A percentile compares a stretch with the other conserved stretches of the same genome.
These are phyloP conservation scores for Bombus soroeensis DNA, from an alignment of 1,140 invertebrate genomes.

Conservation along the genomic window DNA sequence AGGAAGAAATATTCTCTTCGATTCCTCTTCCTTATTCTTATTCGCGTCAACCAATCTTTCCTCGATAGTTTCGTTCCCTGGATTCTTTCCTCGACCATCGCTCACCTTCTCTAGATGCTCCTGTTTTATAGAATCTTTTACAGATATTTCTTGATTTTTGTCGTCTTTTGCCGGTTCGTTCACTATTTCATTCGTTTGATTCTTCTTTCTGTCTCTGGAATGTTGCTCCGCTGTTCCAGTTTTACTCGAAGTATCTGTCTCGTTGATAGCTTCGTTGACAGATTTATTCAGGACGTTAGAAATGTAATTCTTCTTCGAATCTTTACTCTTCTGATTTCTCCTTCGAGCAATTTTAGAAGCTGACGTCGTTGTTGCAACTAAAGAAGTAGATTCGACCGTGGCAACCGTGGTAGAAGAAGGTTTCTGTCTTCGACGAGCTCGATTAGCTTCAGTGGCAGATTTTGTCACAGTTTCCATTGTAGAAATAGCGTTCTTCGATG, in stretches of 20 bases:
- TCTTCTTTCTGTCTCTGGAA: conserved; percentile 54
- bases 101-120: not conserved
- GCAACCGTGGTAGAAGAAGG: not conserved
- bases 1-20: conserved; percentile 48
- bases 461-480: not conserved
- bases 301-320: not conserved
- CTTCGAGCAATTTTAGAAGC: not conserved
- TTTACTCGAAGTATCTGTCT: conserved; percentile 48
- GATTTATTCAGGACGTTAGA: not conserved
- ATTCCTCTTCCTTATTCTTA: conserved; percentile 18
- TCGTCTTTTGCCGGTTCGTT: not conserved
- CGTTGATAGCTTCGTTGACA: not conserved
- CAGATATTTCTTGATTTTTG: not conserved
- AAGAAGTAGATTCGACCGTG: conserved; percentile 11
- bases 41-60: not conserved
- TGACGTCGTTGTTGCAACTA: not conserved
- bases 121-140: not conserved
- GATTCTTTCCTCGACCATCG: not conserved
- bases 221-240: conserved; percentile 63
- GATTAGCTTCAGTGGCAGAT: not conserved
- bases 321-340: not conserved
- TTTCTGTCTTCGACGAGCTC: conserved; percentile 32
- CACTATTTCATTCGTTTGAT: not conserved
- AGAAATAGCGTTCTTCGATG: not conserved
- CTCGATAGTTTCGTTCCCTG: not conserved